Conservation (phyloP, 2,113 vertebrate species). For the Rhabdomys dilectus region DNA sequence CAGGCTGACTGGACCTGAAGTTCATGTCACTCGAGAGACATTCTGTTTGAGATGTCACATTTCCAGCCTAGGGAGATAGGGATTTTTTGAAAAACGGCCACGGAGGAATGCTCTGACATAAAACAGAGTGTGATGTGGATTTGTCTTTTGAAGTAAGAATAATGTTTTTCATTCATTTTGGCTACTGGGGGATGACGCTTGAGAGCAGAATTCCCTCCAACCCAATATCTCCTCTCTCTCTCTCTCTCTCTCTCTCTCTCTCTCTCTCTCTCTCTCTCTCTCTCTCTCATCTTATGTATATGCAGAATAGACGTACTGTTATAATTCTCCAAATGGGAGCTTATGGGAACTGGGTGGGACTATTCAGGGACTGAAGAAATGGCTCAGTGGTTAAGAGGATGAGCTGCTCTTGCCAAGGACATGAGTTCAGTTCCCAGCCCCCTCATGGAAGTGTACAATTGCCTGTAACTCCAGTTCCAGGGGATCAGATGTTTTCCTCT, state of each 20-base stretch:
- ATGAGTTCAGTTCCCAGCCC: neutral
- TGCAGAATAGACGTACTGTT: neutral
- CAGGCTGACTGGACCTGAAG: neutral
- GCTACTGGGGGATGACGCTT: neutral
- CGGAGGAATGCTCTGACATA: slow-evolving; percentile 12
- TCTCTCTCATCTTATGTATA: neutral
- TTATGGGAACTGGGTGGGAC: neutral
- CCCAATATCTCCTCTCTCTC: neutral
- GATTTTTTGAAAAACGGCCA: neutral
- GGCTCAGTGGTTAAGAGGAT: neutral
- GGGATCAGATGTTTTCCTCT: neutral
- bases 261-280: neutral
- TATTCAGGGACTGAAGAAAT: neutral
- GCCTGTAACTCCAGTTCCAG: neutral
- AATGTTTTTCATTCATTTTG: neutral
- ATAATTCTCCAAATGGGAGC: neutral
- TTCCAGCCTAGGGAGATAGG: neutral
- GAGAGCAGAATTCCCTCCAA: neutral
- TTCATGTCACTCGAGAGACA: neutral
- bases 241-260: neutral
- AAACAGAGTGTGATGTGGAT: slow-evolving; percentile 1
- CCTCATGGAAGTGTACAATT: neutral
- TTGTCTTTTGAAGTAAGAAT: slow-evolving; percentile 55
- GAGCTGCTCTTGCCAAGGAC: neutral
- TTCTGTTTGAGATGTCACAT: slow-evolving; percentile 11